phyloP scores from a whole-genome alignment of 1,140 invertebrate genomes.

The Drosophila erecta region DNA sequence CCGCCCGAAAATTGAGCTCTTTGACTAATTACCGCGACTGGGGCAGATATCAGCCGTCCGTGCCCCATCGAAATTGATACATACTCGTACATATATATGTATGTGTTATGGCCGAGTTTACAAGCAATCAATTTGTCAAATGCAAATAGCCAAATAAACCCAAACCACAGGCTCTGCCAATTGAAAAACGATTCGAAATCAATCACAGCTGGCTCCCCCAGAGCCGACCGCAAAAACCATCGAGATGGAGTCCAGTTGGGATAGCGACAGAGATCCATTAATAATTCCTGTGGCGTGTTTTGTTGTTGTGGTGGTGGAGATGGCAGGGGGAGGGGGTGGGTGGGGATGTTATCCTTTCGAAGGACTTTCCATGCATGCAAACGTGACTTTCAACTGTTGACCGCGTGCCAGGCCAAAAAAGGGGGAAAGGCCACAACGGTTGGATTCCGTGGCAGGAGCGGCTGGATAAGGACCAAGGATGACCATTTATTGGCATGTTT shows the following conservation, averaged over 20 bases:
- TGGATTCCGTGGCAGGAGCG: not conserved
- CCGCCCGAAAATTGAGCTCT: constrained; percentile 58
- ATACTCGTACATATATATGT: not conserved
- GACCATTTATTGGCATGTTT: constrained; percentile 78
- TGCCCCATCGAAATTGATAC: not conserved
- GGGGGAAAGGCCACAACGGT: not conserved
- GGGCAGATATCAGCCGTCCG: constrained; percentile 5
- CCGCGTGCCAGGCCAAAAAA: constrained; percentile 54
- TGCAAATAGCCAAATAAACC: constrained; percentile 82
- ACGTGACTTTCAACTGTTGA: constrained; percentile 80
- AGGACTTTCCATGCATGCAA: constrained; percentile 55
- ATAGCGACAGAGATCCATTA: constrained; percentile 68
- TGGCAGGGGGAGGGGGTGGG: not conserved
- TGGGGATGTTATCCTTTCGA: constrained; percentile 37
- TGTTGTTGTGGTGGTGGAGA: constrained; percentile 23
- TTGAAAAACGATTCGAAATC: constrained; percentile 84
- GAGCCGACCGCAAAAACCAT: constrained; percentile 31
- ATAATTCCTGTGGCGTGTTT: constrained; percentile 82
- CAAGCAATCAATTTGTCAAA: constrained; percentile 83
- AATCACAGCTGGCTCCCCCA: constrained; percentile 67
- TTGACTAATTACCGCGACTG: constrained; percentile 73
- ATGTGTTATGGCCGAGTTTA: constrained; percentile 71
- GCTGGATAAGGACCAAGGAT: constrained; percentile 21
- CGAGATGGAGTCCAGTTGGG: constrained; percentile 25
- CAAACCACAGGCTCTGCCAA: constrained; percentile 61